Percentiles rank a stretch among this genome's conserved stretches.
These are phyloP conservation scores for Protaetia brevitarsis DNA, from an alignment of 1,140 invertebrate species.

Conservation along the genomic window DNA sequence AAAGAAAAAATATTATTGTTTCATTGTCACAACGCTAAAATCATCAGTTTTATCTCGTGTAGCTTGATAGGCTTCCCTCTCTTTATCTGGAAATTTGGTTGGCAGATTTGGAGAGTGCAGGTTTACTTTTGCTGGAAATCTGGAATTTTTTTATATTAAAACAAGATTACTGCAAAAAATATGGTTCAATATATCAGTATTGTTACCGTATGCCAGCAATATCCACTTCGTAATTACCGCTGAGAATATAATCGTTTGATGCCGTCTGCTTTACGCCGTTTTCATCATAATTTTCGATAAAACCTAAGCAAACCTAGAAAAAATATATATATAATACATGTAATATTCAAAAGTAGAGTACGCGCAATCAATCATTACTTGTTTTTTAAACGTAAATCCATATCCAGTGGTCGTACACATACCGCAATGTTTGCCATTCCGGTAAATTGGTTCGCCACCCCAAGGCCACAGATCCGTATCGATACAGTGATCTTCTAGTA, in stretches of 20 bases:
- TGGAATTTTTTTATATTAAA: slow-evolving; percentile 35
- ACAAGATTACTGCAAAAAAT: background rate
- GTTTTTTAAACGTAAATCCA: slow-evolving; percentile 91
- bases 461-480: slow-evolving; percentile 93
- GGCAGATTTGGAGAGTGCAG: slow-evolving; percentile 83
- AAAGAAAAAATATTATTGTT: slow-evolving; percentile 30
- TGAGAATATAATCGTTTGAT: slow-evolving; percentile 85
- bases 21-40: slow-evolving; percentile 43
- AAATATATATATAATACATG: background rate
- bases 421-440: slow-evolving; percentile 85
- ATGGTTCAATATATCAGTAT: slow-evolving; percentile 23
- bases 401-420: slow-evolving; percentile 95
- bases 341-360: background rate
- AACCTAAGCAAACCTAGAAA: slow-evolving; percentile 87
- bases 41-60: slow-evolving; percentile 66
- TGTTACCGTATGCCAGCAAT: slow-evolving; percentile 81
- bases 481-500: slow-evolving; percentile 88
- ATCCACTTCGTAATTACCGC: slow-evolving; percentile 92
- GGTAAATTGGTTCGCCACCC: slow-evolving; percentile 94
- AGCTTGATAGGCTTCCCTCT: slow-evolving; percentile 76
- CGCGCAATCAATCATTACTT: slow-evolving; percentile 54
- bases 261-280: slow-evolving; percentile 67
- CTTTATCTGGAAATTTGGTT: slow-evolving; percentile 78
- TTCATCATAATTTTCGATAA: slow-evolving; percentile 80
- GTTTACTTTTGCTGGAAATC: slow-evolving; percentile 73